Evolutionary conservation across 2,888 invertebrate genomes (phyloP).

Genomic region (Nycteola revayana): DNA sequence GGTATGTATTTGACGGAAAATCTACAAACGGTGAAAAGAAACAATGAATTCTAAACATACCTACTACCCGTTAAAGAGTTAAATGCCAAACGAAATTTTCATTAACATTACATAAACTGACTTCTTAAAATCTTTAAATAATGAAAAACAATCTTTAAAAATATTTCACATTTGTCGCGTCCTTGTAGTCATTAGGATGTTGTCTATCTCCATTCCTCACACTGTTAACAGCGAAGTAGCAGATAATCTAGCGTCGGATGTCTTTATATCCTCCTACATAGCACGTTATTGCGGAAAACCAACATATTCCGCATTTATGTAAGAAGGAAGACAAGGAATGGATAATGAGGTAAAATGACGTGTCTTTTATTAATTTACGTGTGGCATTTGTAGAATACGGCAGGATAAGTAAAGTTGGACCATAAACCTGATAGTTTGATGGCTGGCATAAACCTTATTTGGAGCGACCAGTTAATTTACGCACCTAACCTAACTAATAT

Average conservation of each 20-base stretch:
- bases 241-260: conserved; percentile 44
- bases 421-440: too few species aligned
- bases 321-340: conserved; percentile 39
- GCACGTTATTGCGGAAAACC: conserved; percentile 64
- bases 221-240: conserved; percentile 37
- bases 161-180: conserved; percentile 31
- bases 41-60: too few species aligned
- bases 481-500: too few species aligned
- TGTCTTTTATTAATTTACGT: conserved; percentile 32
- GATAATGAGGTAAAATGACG: conserved; percentile 23
- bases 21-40: too few species aligned
- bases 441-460: too few species aligned
- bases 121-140: too few species aligned
- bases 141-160: too few species aligned
- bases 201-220: conserved; percentile 57
- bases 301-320: conserved; percentile 42
- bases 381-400: conserved; percentile 9
- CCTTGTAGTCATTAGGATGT: conserved; percentile 71
- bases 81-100: too few species aligned
- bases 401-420: conserved; percentile 1
- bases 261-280: conserved; percentile 58
- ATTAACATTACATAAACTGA: too few species aligned
- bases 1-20: too few species aligned
- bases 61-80: too few species aligned
- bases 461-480: too few species aligned